A percentile compares a stretch with the other conserved stretches of the same genome.
phyloP scores from a whole-genome alignment of 2,113 vertebrate species.

The Lagopus leucura region DNA sequence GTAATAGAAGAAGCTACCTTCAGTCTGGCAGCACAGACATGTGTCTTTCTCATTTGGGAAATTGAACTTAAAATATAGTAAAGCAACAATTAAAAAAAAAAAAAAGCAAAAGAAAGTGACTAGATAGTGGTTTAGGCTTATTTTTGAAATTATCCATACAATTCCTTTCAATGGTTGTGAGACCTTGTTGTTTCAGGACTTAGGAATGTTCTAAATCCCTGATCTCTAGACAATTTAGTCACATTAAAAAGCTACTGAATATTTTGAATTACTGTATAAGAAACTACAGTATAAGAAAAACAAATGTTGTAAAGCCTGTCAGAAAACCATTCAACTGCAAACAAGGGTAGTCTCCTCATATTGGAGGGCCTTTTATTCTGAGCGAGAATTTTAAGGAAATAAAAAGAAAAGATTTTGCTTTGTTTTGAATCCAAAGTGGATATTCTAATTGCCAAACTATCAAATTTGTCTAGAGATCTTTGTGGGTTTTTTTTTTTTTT shows the following conservation, averaged over 20 bases:
- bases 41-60: neutral
- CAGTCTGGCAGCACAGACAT: neutral
- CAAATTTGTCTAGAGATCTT: neutral
- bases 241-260: neutral
- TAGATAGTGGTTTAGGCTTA: neutral
- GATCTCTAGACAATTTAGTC: neutral
- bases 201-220: neutral
- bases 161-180: too few species aligned
- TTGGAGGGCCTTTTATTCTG: neutral
- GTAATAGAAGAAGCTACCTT: neutral
- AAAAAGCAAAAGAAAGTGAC: neutral
- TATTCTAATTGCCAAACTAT: neutral
- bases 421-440: neutral
- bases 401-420: neutral
- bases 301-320: neutral
- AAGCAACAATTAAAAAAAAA: neutral
- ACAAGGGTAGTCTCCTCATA: neutral
- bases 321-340: neutral
- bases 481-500: neutral
- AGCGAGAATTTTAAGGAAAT: neutral
- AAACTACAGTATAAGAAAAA: neutral
- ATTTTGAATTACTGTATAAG: neutral
- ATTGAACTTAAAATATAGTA: neutral
- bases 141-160: neutral
- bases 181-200: neutral